Evolutionary conservation across 1,140 invertebrate species (phyloP).

Genomic region (Lepidurus apus): DNA sequence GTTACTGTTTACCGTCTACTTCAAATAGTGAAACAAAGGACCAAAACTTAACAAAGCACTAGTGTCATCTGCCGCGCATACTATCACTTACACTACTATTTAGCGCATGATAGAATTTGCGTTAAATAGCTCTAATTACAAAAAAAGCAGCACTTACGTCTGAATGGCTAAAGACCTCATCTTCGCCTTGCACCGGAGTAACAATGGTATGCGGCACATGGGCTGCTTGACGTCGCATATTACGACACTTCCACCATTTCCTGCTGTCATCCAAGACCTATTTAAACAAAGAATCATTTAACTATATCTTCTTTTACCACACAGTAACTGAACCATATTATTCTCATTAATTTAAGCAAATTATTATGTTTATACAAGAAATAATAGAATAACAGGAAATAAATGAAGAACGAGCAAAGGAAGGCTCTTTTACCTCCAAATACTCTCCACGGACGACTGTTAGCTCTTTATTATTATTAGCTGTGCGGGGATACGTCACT

Average conservation of each 20-base stretch:
- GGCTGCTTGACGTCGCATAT: slow-evolving; percentile 76
- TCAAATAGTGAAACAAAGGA: no score
- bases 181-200: slow-evolving; percentile 53
- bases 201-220: slow-evolving; percentile 98
- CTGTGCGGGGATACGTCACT: slow-evolving; percentile 89
- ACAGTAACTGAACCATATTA: background rate
- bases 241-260: slow-evolving; percentile 98
- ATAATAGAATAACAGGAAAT: slow-evolving; percentile 24
- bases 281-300: slow-evolving; percentile 31
- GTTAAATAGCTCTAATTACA: background rate
- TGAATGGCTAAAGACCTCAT: slow-evolving; percentile 66
- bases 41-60: no score
- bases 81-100: no score
- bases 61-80: no score
- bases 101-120: background rate
- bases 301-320: background rate
- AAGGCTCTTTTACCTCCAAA: slow-evolving; percentile 64
- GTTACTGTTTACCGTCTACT: no score
- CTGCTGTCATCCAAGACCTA: slow-evolving; percentile 87
- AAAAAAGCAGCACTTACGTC: slow-evolving; percentile 26
- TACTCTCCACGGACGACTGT: slow-evolving; percentile 92
- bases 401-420: background rate
- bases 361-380: slow-evolving; percentile 7
- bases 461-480: slow-evolving; percentile 97
- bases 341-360: slow-evolving; percentile 7